Evolutionary conservation across 2,888 invertebrate genomes (phyloP), one percentile per base, ranked within the genome.

Genomic region (Lamellibrachia columna): DNA sequence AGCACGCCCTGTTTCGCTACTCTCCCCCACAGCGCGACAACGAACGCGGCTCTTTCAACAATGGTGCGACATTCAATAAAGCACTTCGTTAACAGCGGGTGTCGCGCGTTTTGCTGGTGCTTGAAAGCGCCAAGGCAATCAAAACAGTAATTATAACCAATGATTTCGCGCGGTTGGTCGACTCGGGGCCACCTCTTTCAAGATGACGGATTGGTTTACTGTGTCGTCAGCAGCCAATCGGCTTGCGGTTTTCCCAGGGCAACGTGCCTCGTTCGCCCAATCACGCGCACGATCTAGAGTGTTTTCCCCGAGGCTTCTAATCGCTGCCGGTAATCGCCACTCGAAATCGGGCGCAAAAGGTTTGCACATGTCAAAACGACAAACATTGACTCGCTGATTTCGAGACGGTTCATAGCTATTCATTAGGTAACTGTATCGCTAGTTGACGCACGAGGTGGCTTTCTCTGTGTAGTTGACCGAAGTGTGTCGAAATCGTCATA

Each of bases 141-240:
- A 75, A 75, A 22, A 75, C 22, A 75, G 75, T 75, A 75, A 75
- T 75, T 75, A 75, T 75, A 75, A 15, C 75, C 75, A 75, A 22
- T 75, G 75, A 75, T 75, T 75, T 75, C 75, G 75, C 75, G 75
- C 75, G 75, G 75, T 75, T 75, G 75, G 75, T 75, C 75, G 75
- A 75, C 22, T 75, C n/a, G 75, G 15, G 75, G 22, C 75, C 75
- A 75, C 75, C 75, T 75, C 75, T 22, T 22, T 75, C 22, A 15
- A 15, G 22, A 22, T 75, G 75, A 75, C 75, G 15, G 75, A 75
- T 75, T 75, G 75, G 75, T 22, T 22, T 75, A 15, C 6, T 75
- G 22, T n/a, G 75, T 75, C 22, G 75, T 75, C 75, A 22, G 15
- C 75, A 75, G 22, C 75, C 75, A 75, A 75, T 75, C 75, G 75